A percentile compares a stretch with the other conserved stretches of the same genome.
phyloP scores from a whole-genome alignment of 2,113 vertebrate species.

The Lampris megalopsis region DNA sequence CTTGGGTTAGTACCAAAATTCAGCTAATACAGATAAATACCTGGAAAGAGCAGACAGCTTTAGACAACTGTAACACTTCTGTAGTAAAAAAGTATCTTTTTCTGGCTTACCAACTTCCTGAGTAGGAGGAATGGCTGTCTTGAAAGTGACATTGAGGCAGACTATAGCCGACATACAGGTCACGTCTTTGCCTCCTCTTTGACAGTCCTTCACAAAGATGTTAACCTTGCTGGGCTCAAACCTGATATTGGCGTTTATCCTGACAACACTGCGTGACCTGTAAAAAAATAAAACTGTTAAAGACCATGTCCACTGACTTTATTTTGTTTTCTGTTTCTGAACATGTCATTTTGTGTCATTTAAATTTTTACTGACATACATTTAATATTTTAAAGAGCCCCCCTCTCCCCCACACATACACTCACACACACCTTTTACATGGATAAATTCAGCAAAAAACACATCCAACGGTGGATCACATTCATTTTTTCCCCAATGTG shows the following conservation, averaged over 20 bases:
- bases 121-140: conserved; percentile 82
- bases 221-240: conserved; percentile 96
- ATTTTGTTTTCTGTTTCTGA: not conserved
- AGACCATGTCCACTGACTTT: not conserved
- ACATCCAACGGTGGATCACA: too few relatives aligned
- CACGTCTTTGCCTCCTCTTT: conserved; percentile 89
- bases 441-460: too few relatives aligned
- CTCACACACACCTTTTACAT: too few relatives aligned
- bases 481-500: too few relatives aligned
- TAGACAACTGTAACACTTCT: conserved; percentile 1
- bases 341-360: too few relatives aligned
- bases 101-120: conserved; percentile 86
- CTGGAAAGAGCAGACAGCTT: conserved; percentile 9
- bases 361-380: too few relatives aligned
- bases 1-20: not conserved
- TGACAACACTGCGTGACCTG: conserved; percentile 93
- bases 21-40: not conserved
- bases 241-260: conserved; percentile 85
- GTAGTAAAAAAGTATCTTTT: conserved; percentile 50
- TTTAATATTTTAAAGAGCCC: too few relatives aligned
- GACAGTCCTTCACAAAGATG: conserved; percentile 96
- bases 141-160: conserved; percentile 90
- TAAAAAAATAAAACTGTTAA: conserved; percentile 12
- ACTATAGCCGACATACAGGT: conserved; percentile 92
- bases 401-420: too few relatives aligned